phyloP scores from a whole-genome alignment of 2,113 vertebrate species.

The Baryphthengus martii region DNA sequence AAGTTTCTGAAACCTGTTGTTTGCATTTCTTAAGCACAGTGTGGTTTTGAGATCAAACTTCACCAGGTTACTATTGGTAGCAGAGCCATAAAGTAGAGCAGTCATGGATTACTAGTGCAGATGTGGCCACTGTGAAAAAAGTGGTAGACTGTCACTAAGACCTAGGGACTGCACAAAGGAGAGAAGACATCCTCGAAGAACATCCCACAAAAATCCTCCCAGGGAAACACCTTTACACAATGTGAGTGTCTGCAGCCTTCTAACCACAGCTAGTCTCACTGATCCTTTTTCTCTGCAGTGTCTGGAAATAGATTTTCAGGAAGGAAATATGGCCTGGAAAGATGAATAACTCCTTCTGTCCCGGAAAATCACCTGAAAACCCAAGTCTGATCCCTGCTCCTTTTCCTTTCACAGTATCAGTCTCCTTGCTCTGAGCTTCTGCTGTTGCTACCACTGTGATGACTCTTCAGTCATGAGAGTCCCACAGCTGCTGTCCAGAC shows the following conservation, averaged over 20 bases:
- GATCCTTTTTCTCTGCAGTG: background rate
- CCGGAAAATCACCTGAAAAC: background rate
- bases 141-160: background rate
- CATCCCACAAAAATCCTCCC: background rate
- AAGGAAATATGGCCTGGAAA: background rate
- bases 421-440: background rate
- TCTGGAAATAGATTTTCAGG: background rate
- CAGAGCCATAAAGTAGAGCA: background rate
- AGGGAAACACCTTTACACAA: background rate
- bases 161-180: background rate
- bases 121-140: background rate
- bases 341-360: background rate
- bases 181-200: background rate
- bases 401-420: background rate
- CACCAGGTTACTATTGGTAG: background rate
- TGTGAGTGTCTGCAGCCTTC: background rate
- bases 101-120: background rate
- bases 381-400: background rate
- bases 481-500: background rate
- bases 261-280: background rate
- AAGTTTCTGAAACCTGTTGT: background rate
- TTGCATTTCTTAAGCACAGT: background rate
- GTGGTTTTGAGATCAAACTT: background rate
- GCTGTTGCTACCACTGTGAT: background rate
- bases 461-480: background rate